phyloP scores from a whole-genome alignment of 2,888 invertebrate genomes.

The Ischnura elegans region DNA sequence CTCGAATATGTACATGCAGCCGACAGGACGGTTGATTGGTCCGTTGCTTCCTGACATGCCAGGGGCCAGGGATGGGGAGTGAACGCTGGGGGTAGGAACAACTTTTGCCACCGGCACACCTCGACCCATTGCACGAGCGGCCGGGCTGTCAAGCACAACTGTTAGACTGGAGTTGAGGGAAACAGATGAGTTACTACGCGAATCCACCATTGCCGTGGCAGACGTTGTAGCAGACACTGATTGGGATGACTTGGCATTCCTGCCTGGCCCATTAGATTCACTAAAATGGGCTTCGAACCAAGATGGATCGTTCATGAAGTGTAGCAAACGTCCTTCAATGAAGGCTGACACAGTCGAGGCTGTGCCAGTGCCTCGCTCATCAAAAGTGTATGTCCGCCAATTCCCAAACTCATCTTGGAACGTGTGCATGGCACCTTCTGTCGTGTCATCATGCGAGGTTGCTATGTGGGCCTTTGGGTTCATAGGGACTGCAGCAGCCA shows the following conservation, averaged over 20 bases:
- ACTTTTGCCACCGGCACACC: constrained; percentile 49
- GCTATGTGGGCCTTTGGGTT: constrained; percentile 84
- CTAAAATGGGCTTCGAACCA: constrained; percentile 74
- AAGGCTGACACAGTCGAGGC: constrained; percentile 74
- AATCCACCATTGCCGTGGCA: constrained; percentile 76
- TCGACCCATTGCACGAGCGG: constrained; percentile 59
- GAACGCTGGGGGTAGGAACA: constrained; percentile 58
- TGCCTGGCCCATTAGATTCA: constrained; percentile 75
- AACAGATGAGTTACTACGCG: constrained; percentile 78
- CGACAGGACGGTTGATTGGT: constrained; percentile 29
- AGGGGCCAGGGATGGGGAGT: constrained; percentile 49
- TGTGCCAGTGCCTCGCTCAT: constrained; percentile 85
- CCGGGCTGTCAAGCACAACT: constrained; percentile 59
- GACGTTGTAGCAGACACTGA: constrained; percentile 72
- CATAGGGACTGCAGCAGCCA: constrained; percentile 74
- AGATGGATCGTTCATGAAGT: constrained; percentile 77
- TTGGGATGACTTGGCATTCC: constrained; percentile 75
- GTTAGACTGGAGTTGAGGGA: constrained; percentile 76
- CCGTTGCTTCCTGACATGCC: constrained; percentile 28
- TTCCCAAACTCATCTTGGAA: constrained; percentile 92
- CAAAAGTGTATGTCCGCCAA: constrained; percentile 93
- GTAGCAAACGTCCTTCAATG: constrained; percentile 75
- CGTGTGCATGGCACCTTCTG: constrained; percentile 91
- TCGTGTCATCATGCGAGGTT: constrained; percentile 89
- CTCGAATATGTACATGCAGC: constrained; percentile 70